phyloP scores from a whole-genome alignment of 2,113 vertebrate species.

The Cyrtonyx montezumae region DNA sequence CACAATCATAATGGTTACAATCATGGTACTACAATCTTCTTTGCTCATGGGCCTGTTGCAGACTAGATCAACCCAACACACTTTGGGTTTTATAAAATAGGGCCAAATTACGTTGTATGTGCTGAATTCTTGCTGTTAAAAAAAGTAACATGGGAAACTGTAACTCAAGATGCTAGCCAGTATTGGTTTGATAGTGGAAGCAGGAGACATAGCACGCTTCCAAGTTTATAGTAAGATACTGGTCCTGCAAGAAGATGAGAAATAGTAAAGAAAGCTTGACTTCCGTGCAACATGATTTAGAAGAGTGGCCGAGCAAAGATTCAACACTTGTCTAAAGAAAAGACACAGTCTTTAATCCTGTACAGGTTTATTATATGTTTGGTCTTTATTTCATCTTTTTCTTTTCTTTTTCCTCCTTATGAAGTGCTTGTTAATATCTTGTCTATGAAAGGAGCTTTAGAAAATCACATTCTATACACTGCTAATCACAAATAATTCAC shows the following conservation, averaged over 20 bases:
- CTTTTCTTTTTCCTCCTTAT: not conserved
- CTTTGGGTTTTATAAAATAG: not conserved
- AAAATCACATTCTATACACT: slow-evolving; percentile 70
- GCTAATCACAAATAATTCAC: slow-evolving; percentile 70
- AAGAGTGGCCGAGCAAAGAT: not conserved
- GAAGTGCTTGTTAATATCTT: slow-evolving; percentile 55
- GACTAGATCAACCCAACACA: not conserved
- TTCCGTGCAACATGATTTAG: not conserved
- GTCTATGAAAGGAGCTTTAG: slow-evolving; percentile 62
- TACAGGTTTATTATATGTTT: slow-evolving; percentile 18
- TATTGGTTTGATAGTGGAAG: not conserved
- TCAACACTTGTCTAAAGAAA: not conserved
- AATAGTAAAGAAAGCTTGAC: not conserved
- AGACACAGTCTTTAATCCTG: not conserved
- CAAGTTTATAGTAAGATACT: not conserved
- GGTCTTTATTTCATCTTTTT: not conserved
- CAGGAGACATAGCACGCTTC: not conserved
- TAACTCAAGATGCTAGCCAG: not conserved
- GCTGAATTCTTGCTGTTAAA: not conserved
- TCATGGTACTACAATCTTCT: not conserved
- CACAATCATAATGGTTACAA: not conserved
- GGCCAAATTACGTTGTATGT: not conserved
- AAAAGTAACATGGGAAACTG: not conserved
- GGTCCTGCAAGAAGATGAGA: not conserved
- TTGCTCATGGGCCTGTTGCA: not conserved